These are phyloP conservation scores for Tetragnatha montana DNA, from an alignment of 2,888 invertebrate genomes.

Conservation along the genomic window DNA sequence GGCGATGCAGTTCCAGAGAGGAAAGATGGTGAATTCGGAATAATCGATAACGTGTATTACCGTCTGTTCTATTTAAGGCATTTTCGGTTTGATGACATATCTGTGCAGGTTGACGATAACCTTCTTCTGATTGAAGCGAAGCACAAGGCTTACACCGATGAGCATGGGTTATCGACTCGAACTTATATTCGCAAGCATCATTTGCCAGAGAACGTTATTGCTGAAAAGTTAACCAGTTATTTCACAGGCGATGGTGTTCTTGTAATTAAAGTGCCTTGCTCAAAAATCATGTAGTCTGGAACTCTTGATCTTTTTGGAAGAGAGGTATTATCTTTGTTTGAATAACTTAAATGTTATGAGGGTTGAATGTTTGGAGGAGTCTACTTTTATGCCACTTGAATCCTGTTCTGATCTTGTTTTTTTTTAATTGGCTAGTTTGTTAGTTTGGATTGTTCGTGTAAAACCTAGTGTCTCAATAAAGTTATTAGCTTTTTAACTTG, in stretches of 20 bases:
- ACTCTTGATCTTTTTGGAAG: neutral
- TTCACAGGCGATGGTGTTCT: conserved; percentile 32
- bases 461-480: no score
- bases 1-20: neutral
- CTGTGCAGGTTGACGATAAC: neutral
- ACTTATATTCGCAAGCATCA: conserved; percentile 11
- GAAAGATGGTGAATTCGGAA: neutral
- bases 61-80: conserved; percentile 24
- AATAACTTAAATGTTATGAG: no score
- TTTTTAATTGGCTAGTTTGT: no score
- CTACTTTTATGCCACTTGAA: no score
- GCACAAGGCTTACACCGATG: conserved; percentile 16
- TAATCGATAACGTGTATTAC: neutral
- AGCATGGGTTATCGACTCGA: conserved; percentile 19
- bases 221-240: neutral
- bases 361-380: no score
- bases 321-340: no score
- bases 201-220: neutral
- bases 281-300: neutral
- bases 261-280: neutral
- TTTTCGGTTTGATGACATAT: neutral
- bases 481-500: no score
- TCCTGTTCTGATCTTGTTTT: no score
- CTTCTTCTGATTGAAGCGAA: conserved; percentile 9
- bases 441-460: no score